phyloP scores from a whole-genome alignment of 2,113 vertebrate species.

The Saguinus imperator region DNA sequence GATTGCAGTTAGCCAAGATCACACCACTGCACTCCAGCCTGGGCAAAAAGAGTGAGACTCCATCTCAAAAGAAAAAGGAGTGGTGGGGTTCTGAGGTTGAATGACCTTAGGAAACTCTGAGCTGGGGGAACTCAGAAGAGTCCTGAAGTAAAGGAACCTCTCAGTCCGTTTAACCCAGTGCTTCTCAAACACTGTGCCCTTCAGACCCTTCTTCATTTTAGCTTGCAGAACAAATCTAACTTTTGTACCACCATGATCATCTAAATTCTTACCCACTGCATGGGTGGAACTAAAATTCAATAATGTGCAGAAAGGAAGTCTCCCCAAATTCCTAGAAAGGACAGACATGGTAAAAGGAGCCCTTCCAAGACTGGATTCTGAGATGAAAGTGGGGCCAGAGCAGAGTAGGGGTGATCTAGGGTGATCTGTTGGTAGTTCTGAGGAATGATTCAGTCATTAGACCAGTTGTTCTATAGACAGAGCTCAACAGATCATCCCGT shows the following conservation, averaged over 20 bases:
- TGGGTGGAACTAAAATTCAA: neutral
- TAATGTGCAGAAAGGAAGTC: neutral
- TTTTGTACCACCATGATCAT: neutral
- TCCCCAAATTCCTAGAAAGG: neutral
- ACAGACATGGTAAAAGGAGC: neutral
- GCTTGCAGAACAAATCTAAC: neutral
- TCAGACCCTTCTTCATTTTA: neutral
- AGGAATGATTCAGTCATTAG: neutral
- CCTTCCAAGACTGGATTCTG: neutral
- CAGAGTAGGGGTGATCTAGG: no score
- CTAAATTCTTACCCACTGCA: neutral
- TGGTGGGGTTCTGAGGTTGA: neutral
- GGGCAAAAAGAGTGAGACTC: no score
- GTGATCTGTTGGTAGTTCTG: neutral
- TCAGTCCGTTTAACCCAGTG: neutral
- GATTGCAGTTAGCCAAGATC: no score
- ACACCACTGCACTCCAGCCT: no score
- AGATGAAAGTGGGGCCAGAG: neutral
- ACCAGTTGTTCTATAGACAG: neutral
- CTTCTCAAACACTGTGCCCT: neutral
- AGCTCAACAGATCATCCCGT: neutral
- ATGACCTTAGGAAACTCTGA: neutral
- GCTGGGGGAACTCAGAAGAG: neutral
- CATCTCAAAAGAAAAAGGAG: no score
- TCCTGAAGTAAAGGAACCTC: neutral